Evolutionary conservation across 2,113 vertebrate species (phyloP), one percentile per base, ranked within the genome.

Genomic region (Larimichthys polyactis): DNA sequence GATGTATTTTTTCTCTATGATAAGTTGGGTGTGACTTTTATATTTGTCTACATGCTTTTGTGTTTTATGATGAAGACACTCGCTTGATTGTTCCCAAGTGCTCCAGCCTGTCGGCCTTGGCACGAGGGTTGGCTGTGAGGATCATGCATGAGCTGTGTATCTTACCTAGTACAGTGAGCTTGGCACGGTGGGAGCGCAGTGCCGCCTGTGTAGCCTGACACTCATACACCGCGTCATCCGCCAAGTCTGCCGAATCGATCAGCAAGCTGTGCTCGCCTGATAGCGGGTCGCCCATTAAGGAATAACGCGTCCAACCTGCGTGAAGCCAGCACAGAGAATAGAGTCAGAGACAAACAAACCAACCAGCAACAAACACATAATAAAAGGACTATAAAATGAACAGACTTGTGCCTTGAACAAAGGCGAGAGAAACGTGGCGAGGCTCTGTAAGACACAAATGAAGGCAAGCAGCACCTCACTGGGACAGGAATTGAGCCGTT

Each of bases 141-240:
- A 91, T 91, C 89, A 89, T 86, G 85, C 81, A 19, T 90, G 89
- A 89, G 88, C 87, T 84, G 87, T 77, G 87, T 89, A 86, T 92
- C 95, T 96, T 91, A 98, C 97, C 95, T 87, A 97, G 93, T 68
- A 98, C 95, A 1, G 95, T 97, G 85, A 98, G 87, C 71, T 91
- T 96, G 90, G 96, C 97, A 32, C 95, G 94, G 83, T 96, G 95
- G 9, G 97, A 98, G 84, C 96, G 95, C 82, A 98, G 94, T 0
- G 86, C 97, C 0, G 96, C 96, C 92, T 97, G 97, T 2, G 97
- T 97, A 46, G 96, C 97, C 90, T 98, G 97, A 92, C 97, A 98
- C 88, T 98, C 97, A 22, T 97, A 98, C 6, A 94, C 90, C 0
- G 97, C 96, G 79, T 98, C 96, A 72, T 98, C 97, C 19, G 92